Base-by-base conservation (phyloP, 2,797 vertebrate species). In the Schizothorax lantsangensis region DNA sequence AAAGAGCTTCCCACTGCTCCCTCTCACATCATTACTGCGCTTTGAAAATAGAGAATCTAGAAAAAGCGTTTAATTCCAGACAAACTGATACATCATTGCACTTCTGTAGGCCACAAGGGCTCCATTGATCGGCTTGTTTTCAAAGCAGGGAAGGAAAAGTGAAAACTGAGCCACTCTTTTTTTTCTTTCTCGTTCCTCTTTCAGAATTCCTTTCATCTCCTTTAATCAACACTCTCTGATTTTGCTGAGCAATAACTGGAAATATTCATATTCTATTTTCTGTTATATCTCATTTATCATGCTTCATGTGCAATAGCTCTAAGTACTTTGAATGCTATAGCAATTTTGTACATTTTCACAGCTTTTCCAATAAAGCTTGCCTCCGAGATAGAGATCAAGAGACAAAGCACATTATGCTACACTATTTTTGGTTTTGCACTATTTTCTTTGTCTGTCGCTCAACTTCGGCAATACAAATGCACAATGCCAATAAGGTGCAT, bases 81-180 rank as follows among this genome's bases (percentile, higher is more conserved):
- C 82, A 85, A 88, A 89, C 57, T 40, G 86, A 86, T 81, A 69
- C 75, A 87, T 87, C 79, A 83, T 87, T 88, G 84, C 73, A 88
- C 77, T 85, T 79, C 59, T 85, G 79, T 75, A 75, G 71, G 85
- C 85, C 85, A 86, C 85, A 81, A 86, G 79, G 59, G 85, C 85
- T 81, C 57, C 79, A 86, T 81, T 86, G 85, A 82, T 86, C 49
- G 15, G 62, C 83, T 88, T 81, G 69, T 75, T 83, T 87, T 72
- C 49, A 68, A 72, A 81, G 83, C 71, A 49, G 43, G 69, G 38
- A 57, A 83, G 71, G 43, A 74, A 73, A 43, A 66, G 74, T 78
- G 73, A 81, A 89, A 89, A 86, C 72, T 45, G 85, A 88, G 81
- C 71, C 12, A 80, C 54, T 36, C 23, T 59, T 36, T 12, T 36